Percentiles rank a stretch among this genome's conserved stretches.
These are phyloP conservation scores for Gasterosteus aculeatus DNA, from an alignment of 2,113 vertebrate genomes.

Conservation along the genomic window DNA sequence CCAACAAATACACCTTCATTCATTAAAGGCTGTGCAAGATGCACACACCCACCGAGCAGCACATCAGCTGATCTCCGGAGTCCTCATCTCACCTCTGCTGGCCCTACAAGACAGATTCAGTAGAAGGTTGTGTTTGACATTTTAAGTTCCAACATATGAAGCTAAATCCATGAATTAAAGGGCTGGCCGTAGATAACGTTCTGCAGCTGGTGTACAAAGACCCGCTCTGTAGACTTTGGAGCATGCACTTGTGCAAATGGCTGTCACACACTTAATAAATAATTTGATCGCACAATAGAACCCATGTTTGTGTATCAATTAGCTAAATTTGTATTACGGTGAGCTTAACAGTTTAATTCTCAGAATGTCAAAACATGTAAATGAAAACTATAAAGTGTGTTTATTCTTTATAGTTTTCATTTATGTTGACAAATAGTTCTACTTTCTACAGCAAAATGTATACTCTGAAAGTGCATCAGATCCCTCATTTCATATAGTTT, in stretches of 20 bases:
- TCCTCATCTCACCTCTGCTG: slow-evolving; percentile 74
- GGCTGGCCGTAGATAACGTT: background rate
- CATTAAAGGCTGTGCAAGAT: slow-evolving; percentile 52
- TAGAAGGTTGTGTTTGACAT: slow-evolving; percentile 36
- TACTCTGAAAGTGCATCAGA: background rate
- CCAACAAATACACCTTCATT: slow-evolving; percentile 56
- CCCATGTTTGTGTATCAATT: background rate
- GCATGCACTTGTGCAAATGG: slow-evolving; percentile 8
- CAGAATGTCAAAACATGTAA: background rate
- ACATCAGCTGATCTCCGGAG: slow-evolving; percentile 40
- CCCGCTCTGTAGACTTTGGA: slow-evolving; percentile 44
- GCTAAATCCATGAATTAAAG: slow-evolving; percentile 21
- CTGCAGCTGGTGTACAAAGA: slow-evolving; percentile 50
- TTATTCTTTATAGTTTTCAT: background rate
- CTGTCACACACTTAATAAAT: background rate
- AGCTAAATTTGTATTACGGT: background rate
- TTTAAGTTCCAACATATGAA: slow-evolving; percentile 23
- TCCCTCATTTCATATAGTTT: background rate
- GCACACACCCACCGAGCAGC: slow-evolving; percentile 32
- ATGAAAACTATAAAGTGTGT: background rate
- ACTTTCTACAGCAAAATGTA: too few species aligned
- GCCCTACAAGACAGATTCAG: slow-evolving; percentile 7
- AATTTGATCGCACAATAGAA: background rate
- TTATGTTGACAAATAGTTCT: background rate
- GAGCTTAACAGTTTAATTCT: background rate